Base-by-base conservation (phyloP, 2,888 invertebrate genomes). In the Nasonia oneida region DNA sequence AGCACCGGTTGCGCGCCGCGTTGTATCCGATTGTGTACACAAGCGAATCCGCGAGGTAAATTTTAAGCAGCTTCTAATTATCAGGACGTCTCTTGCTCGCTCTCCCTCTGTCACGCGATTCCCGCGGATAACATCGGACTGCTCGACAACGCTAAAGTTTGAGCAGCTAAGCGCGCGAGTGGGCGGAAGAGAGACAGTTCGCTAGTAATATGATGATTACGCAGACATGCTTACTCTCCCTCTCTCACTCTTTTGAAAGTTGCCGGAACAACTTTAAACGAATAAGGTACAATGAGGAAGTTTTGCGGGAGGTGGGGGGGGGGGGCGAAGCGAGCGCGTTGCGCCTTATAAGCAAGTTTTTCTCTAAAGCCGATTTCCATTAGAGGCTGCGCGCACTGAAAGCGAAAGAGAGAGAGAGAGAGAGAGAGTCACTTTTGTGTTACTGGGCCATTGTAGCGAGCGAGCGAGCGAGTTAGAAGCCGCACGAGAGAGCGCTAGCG, bases 181-280 rank as follows among this genome's bases (percentile, higher is more conserved):
- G 53, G 18, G 53, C 53, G 53, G 53, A 53, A 61, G 57, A 67
- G 67, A 67, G 29, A 67, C n/a, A 67, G 67, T 29, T 67, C 12
- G 57, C 67, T 67, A 33, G 67, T 67, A 67, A 67, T 67, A 67
- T 67, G 67, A 67, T 67, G 67, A 67, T 67, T 67, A 67, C 67
- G 67, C 10, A 67, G 67, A 67, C 67, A 67, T 61, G 57, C n/a
- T 61, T n/a, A 18, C 57, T 18, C 18, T 57, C 57, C 23, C 57
- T 61, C 57, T 4, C 57, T 61, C 57, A 0, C 6, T 1, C 67
- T 15, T 23, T 64, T 29, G 29, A 14, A 67, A 67, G 67, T 67
- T 67, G 3, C 10, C 29, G 3, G 67, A 67, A 67, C 33, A 67
- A 67, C 33, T 67, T 67, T 29, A 33, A 67, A 67, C 33, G 67